These are phyloP conservation scores for Drosophila triauraria DNA, from an alignment of 1,140 invertebrate genomes.

Conservation along the genomic window DNA sequence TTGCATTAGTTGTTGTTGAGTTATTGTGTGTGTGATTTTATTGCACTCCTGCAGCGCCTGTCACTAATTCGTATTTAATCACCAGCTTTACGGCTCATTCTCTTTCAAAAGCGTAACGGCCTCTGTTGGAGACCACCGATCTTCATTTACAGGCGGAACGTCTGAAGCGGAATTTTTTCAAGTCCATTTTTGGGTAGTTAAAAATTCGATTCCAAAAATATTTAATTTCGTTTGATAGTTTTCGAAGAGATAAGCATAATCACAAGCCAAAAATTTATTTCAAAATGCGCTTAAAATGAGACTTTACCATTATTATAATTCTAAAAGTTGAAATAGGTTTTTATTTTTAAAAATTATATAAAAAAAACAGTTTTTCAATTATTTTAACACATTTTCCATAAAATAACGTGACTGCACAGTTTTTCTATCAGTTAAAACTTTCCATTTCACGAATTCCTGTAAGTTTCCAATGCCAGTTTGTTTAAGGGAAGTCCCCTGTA, in stretches of 20 bases:
- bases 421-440: neutral
- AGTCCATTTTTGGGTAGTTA: neutral
- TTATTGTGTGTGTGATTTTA: slow-evolving; percentile 23
- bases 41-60: slow-evolving; percentile 51
- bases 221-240: no score
- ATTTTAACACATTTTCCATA: no score
- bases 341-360: no score
- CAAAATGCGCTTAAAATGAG: no score
- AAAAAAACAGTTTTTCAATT: no score
- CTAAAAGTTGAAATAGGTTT: no score
- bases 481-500: slow-evolving; percentile 8
- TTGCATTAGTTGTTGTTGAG: slow-evolving; percentile 52
- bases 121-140: slow-evolving; percentile 13
- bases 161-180: slow-evolving; percentile 1
- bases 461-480: neutral
- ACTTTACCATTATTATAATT: no score
- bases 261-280: no score
- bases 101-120: slow-evolving; percentile 55
- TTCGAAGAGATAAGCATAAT: no score
- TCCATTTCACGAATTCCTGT: neutral
- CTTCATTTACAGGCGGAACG: slow-evolving; percentile 9
- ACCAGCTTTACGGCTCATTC: slow-evolving; percentile 49
- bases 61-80: slow-evolving; percentile 64
- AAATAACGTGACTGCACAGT: neutral
- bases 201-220: no score